phyloP scores from a whole-genome alignment of 2,113 vertebrate genomes.

The Edolisoma coerulescens region DNA sequence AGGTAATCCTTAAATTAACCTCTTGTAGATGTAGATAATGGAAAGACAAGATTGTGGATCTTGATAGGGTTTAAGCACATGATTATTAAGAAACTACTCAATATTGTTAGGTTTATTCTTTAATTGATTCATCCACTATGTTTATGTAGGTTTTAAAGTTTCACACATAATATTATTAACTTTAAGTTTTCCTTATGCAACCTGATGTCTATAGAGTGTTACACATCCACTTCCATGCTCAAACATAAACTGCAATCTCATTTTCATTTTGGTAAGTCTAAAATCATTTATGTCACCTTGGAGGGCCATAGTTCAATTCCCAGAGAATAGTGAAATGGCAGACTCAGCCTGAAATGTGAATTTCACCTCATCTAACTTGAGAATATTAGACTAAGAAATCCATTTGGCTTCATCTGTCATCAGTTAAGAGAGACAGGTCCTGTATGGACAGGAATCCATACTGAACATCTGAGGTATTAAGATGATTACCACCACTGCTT shows the following conservation, averaged over 20 bases:
- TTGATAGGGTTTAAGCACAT: not conserved
- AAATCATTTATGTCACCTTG: not conserved
- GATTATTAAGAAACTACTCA: not conserved
- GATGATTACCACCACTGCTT: not conserved
- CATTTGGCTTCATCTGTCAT: not conserved
- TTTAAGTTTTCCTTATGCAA: not conserved
- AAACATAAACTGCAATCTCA: not conserved
- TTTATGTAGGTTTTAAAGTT: not conserved
- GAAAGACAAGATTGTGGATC: not conserved
- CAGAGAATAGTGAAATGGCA: not conserved
- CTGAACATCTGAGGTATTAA: not conserved
- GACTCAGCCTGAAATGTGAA: not conserved
- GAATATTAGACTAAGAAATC: not conserved
- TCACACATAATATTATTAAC: not conserved
- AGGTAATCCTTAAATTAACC: not conserved
- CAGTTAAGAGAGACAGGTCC: not conserved
- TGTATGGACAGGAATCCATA: not conserved
- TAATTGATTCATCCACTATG: not conserved
- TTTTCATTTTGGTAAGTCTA: not conserved
- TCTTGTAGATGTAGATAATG: not conserved
- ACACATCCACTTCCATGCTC: not conserved
- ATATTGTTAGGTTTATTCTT: not conserved
- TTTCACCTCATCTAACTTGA: not conserved
- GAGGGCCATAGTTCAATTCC: not conserved
- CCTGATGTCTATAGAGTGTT: not conserved